Conservation (phyloP, 1,140 invertebrate species). For the Delia radicum region DNA sequence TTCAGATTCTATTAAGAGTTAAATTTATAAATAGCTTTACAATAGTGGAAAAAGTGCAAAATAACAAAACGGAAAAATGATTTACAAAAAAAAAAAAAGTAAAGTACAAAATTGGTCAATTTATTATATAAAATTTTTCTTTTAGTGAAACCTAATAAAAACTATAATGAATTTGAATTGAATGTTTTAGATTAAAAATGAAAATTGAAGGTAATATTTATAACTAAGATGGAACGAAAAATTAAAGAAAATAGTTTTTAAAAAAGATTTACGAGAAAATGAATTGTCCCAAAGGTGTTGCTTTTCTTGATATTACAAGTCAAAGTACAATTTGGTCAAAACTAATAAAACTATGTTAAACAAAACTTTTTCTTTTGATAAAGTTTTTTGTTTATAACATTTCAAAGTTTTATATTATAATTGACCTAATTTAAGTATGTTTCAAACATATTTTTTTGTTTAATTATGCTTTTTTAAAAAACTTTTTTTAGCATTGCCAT, state of each 20-base stretch:
- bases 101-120: not conserved
- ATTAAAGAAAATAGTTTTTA: not conserved
- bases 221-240: not conserved
- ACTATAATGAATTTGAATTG: not conserved
- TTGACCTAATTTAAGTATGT: too few species aligned
- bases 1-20: not conserved
- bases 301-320: too few species aligned
- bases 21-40: conserved; percentile 2
- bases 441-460: too few species aligned
- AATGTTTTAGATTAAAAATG: not conserved
- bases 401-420: too few species aligned
- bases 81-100: not conserved
- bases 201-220: not conserved
- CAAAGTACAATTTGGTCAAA: too few species aligned
- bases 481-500: too few species aligned
- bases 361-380: too few species aligned
- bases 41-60: not conserved
- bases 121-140: not conserved
- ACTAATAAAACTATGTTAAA: too few species aligned
- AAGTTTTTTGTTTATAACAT: too few species aligned
- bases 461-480: too few species aligned
- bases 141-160: not conserved
- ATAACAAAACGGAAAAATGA: not conserved
- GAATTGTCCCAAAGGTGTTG: too few species aligned
- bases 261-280: too few species aligned